A percentile compares a stretch with the other conserved stretches of the same genome.
phyloP scores from a whole-genome alignment of 2,888 invertebrate species.

The Xestia rhomboidea region DNA sequence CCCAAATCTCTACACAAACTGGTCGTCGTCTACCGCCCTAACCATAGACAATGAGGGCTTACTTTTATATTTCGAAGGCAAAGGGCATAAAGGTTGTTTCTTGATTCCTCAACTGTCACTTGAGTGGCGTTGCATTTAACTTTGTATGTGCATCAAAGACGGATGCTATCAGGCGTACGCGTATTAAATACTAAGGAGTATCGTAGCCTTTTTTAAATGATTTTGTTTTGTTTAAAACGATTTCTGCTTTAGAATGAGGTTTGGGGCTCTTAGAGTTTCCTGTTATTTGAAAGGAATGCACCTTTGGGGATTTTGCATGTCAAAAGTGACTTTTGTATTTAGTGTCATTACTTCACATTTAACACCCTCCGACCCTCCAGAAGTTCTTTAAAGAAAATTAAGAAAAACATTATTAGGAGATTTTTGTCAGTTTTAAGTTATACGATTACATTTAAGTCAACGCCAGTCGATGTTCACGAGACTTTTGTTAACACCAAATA shows the following conservation, averaged over 20 bases:
- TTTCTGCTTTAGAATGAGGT: slow-evolving; percentile 35
- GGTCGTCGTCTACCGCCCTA: slow-evolving; percentile 27
- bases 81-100: slow-evolving; percentile 65
- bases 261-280: neutral
- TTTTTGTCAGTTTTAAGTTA: too few species aligned
- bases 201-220: slow-evolving; percentile 65
- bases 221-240: slow-evolving; percentile 49
- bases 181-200: slow-evolving; percentile 49
- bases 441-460: neutral
- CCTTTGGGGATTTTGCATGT: neutral
- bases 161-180: slow-evolving; percentile 68
- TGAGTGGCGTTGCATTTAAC: slow-evolving; percentile 38
- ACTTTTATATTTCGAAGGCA: slow-evolving; percentile 60
- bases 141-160: slow-evolving; percentile 64
- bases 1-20: slow-evolving; percentile 50
- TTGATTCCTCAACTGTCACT: slow-evolving; percentile 60
- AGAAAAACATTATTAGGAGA: too few species aligned
- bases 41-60: slow-evolving; percentile 55
- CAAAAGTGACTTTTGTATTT: neutral
- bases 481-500: neutral
- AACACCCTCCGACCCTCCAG: too few species aligned
- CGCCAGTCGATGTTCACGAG: neutral
- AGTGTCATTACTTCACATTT: neutral
- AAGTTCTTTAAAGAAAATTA: neutral
- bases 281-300: neutral